Conservation (phyloP, 1,140 invertebrate species). For the Drosophila pruinosa region DNA sequence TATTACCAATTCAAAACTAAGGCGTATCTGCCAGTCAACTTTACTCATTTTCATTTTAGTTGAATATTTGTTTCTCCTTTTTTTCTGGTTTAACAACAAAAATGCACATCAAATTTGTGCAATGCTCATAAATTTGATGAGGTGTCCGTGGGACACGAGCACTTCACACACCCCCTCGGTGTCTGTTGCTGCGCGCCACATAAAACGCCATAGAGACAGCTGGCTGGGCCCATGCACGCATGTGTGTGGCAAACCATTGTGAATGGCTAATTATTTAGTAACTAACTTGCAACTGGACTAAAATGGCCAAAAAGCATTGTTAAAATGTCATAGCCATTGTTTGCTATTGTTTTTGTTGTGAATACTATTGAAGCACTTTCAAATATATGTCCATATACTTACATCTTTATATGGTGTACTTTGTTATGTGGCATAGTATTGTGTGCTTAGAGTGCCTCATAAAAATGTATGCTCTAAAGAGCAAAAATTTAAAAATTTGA, state of each 20-base stretch:
- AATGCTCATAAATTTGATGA: constrained; percentile 62
- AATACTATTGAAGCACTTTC: neutral
- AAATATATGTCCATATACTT: neutral
- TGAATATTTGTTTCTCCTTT: neutral
- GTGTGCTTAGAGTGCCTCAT: neutral
- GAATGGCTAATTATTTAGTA: constrained; percentile 34
- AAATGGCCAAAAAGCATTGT: neutral
- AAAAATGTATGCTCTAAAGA: constrained; percentile 8
- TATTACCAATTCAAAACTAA: too few relatives aligned
- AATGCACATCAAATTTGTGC: constrained; percentile 34
- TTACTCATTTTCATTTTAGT: neutral
- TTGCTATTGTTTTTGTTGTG: neutral
- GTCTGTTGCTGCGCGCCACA: neutral
- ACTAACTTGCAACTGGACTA: constrained; percentile 3
- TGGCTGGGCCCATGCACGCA: neutral
- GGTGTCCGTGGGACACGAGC: constrained; percentile 14
- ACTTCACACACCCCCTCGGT: neutral
- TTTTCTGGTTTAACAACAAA: neutral
- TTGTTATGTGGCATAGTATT: too few relatives aligned
- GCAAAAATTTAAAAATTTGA: too few relatives aligned
- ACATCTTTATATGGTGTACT: too few relatives aligned
- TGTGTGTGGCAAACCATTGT: constrained; percentile 3
- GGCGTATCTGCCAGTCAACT: neutral
- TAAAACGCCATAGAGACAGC: constrained; percentile 25
- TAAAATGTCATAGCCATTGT: neutral